Evolutionary conservation across 1,140 invertebrate species (phyloP).

Genomic region (Neodiprion lecontei): DNA sequence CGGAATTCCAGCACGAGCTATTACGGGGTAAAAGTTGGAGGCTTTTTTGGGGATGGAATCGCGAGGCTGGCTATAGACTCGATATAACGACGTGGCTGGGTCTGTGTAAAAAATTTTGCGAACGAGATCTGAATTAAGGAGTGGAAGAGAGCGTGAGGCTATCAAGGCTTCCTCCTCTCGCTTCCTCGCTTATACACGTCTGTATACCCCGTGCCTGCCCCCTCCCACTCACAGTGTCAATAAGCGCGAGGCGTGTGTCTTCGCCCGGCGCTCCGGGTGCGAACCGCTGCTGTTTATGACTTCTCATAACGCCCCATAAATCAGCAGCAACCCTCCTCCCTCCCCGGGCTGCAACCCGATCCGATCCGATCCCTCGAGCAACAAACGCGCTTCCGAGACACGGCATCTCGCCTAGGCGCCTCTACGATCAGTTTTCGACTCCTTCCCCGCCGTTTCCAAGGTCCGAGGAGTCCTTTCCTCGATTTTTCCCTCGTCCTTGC

Average conservation of each 20-base stretch:
- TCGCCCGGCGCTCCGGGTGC: conserved; percentile 37
- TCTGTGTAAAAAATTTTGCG: conserved; percentile 30
- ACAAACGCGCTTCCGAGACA: neutral
- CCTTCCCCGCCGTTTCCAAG: too few relatives aligned
- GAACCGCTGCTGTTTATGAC: conserved; percentile 59
- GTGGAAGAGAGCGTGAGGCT: conserved; percentile 19
- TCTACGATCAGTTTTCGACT: too few relatives aligned
- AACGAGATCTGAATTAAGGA: conserved; percentile 40
- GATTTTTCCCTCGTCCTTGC: neutral
- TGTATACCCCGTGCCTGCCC: neutral
- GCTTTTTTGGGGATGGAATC: conserved; percentile 35
- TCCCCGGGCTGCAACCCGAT: neutral
- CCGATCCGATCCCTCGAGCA: conserved; percentile 1
- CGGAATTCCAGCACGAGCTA: conserved; percentile 38
- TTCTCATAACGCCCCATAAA: conserved; percentile 60
- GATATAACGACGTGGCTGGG: neutral
- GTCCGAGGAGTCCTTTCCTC: too few relatives aligned
- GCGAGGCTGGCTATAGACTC: conserved; percentile 27
- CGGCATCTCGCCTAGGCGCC: too few relatives aligned
- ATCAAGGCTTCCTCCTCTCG: neutral
- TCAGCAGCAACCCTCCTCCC: conserved; percentile 43
- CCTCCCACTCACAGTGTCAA: neutral
- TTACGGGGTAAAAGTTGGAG: conserved; percentile 24
- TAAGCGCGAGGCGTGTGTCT: conserved; percentile 9
- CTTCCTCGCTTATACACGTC: neutral